phyloP scores from a whole-genome alignment of 2,113 vertebrate species.

The Ictidomys tridecemlineatus region DNA sequence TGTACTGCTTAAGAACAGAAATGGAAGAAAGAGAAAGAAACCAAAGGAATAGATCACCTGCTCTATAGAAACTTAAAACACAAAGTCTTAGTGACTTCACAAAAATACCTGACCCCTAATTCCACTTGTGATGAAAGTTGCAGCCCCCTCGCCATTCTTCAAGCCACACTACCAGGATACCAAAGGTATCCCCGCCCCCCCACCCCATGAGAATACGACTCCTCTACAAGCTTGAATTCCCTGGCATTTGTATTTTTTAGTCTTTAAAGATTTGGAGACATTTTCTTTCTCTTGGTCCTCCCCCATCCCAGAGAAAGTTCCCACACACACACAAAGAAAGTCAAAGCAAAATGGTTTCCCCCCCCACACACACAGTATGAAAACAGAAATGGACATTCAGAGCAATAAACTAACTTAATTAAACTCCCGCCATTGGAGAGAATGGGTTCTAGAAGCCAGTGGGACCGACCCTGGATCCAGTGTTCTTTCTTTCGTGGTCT shows the following conservation, averaged over 20 bases:
- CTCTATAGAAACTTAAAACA: conserved; percentile 12
- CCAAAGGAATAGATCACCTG: background rate
- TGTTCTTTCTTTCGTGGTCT: background rate
- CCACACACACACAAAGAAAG: background rate
- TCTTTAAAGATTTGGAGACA: background rate
- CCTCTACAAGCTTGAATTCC: background rate
- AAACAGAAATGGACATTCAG: background rate
- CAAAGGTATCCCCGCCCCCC: background rate
- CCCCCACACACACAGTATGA: background rate
- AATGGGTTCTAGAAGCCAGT: background rate
- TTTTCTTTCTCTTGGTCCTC: background rate
- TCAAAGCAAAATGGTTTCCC: background rate
- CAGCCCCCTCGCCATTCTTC: background rate
- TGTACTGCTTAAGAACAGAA: background rate
- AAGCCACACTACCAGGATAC: background rate
- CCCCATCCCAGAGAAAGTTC: background rate
- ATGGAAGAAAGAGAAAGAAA: background rate
- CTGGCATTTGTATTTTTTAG: background rate
- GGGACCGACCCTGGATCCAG: background rate
- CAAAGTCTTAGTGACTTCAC: background rate
- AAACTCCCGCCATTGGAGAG: background rate
- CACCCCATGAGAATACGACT: background rate
- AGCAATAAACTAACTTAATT: background rate
- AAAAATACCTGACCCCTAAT: background rate
- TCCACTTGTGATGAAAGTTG: background rate